phyloP scores from a whole-genome alignment of 2,113 vertebrate genomes.

The Psammodynastes pulverulentus region DNA sequence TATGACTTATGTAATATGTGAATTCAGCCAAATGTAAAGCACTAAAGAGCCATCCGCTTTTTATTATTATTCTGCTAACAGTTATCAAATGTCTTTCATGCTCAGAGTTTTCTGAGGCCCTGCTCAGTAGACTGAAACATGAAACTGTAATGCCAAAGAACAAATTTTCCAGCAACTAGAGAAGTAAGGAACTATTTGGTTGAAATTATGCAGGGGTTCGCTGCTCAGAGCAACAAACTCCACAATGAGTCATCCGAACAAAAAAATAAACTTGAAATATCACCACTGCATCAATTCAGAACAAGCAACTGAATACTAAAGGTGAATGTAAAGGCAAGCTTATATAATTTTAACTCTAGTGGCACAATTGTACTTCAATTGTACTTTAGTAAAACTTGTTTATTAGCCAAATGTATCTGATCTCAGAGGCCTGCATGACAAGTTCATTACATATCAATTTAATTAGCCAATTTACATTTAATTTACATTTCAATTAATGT shows the following conservation, averaged over 20 bases:
- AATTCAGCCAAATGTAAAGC: background rate
- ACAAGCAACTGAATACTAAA: slow-evolving; percentile 31
- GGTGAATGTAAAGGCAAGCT: slow-evolving; percentile 8
- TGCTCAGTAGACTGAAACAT: background rate
- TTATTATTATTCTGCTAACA: background rate
- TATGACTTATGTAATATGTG: background rate
- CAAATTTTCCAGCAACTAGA: background rate
- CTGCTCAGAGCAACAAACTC: background rate
- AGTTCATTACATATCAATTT: slow-evolving; percentile 83
- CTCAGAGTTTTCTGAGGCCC: background rate
- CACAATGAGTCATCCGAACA: slow-evolving; percentile 9
- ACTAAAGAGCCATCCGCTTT: background rate
- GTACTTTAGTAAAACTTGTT: slow-evolving; percentile 64
- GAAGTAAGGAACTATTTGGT: background rate
- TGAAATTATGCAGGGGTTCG: background rate
- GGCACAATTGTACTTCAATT: slow-evolving; percentile 61
- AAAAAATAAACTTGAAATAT: slow-evolving; percentile 13
- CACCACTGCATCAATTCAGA: background rate
- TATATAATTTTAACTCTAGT: slow-evolving; percentile 60
- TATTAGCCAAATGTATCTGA: slow-evolving; percentile 77
- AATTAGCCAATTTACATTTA: slow-evolving; percentile 85
- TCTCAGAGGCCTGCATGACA: slow-evolving; percentile 74
- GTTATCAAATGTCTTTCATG: background rate
- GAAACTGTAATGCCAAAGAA: background rate
- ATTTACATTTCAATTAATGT: slow-evolving; percentile 87